Conservation (phyloP, 2,797 vertebrate genomes). For the Columba guinea region DNA sequence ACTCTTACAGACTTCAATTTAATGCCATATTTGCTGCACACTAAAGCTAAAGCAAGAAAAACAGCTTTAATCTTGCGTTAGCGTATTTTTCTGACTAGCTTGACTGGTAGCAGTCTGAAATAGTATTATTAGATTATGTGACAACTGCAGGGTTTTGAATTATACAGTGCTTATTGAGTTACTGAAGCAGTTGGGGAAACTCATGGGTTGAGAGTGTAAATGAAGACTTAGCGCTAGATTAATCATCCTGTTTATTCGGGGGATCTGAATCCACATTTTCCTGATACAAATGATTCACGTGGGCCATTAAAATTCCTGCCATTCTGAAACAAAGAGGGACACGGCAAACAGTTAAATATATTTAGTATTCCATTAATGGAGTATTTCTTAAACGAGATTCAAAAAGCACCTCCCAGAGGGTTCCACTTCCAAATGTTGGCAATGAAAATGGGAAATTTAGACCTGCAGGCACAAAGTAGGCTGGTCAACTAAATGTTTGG, state of each 20-base stretch:
- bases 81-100: not conserved
- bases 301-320: not conserved
- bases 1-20: not conserved
- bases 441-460: not conserved
- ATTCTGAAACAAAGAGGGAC: not conserved
- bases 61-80: not conserved
- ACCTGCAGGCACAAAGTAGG: not conserved
- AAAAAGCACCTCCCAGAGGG: not conserved
- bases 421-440: not conserved
- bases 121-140: not conserved
- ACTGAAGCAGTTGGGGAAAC: not conserved
- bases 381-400: not conserved
- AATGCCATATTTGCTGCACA: not conserved
- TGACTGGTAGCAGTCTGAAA: not conserved
- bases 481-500: not conserved
- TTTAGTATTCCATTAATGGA: not conserved
- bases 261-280: not conserved
- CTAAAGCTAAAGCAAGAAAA: not conserved
- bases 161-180: not conserved
- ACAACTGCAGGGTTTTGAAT: not conserved
- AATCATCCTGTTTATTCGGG: not conserved
- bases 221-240: not conserved
- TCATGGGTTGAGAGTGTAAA: not conserved
- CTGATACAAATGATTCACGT: not conserved
- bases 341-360: not conserved